These are phyloP conservation scores for Leptinotarsa defecta DNA, from an alignment of 1,140 invertebrate genomes.

Conservation along the genomic window DNA sequence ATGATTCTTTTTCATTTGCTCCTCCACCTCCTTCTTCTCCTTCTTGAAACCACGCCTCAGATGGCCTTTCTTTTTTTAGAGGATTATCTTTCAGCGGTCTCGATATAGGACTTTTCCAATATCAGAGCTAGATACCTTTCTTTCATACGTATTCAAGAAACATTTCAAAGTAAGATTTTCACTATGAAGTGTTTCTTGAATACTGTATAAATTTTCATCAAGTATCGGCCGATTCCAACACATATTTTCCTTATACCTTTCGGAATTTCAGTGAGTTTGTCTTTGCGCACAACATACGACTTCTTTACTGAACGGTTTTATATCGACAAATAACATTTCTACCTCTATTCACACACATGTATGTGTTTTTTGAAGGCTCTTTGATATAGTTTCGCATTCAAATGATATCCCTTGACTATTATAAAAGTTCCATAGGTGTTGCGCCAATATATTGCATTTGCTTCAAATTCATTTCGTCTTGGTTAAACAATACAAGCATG, in stretches of 20 bases:
- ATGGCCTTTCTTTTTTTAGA: no score
- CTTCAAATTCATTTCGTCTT: not conserved
- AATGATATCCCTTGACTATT: not conserved
- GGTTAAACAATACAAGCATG: not conserved
- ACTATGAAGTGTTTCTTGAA: no score
- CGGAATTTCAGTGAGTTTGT: not conserved
- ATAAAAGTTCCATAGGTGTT: not conserved
- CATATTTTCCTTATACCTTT: not conserved
- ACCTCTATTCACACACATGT: not conserved
- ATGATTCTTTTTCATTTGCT: no score
- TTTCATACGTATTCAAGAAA: no score
- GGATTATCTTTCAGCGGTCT: no score
- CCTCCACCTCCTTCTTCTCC: no score
- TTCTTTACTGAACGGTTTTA: not conserved
- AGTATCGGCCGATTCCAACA: not conserved
- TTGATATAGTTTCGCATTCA: not conserved
- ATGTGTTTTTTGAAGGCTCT: not conserved
- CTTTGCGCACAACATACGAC: not conserved
- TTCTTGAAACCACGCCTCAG: no score
- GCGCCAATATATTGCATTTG: no score
- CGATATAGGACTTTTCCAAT: no score
- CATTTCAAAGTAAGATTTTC: no score
- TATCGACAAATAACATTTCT: not conserved
- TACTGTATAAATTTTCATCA: no score
- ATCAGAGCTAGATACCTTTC: no score